Conservation (phyloP, 2,113 vertebrate genomes). For the Xenus cinereus region DNA sequence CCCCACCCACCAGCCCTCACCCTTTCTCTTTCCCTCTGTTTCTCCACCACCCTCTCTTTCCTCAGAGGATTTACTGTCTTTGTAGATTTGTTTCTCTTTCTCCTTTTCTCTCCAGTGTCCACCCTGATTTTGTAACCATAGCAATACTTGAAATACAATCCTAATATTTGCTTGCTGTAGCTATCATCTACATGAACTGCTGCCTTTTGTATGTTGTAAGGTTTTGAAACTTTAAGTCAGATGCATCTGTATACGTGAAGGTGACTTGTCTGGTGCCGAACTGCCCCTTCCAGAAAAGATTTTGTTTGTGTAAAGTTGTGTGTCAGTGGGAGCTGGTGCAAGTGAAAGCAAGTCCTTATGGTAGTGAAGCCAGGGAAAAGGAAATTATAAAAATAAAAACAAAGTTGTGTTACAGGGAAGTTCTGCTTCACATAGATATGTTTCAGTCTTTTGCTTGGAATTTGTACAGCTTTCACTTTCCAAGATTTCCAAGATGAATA, state of each 20-base stretch:
- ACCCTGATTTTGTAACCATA: constrained; percentile 74
- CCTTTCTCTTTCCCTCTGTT: not conserved
- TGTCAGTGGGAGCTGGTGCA: not conserved
- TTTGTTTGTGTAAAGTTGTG: not conserved
- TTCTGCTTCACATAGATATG: constrained; percentile 38
- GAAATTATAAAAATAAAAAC: constrained; percentile 26
- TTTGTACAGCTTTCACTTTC: constrained; percentile 52
- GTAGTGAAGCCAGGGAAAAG: not conserved
- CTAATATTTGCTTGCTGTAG: constrained; percentile 54
- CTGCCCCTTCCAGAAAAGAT: not conserved
- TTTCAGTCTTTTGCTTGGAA: constrained; percentile 58
- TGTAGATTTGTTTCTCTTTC: constrained; percentile 52
- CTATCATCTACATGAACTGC: constrained; percentile 41
- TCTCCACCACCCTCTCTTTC: constrained; percentile 29
- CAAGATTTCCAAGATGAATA: constrained; percentile 42
- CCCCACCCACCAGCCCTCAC: not conserved
- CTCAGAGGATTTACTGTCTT: constrained; percentile 50
- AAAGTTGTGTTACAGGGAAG: constrained; percentile 15
- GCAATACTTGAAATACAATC: constrained; percentile 68
- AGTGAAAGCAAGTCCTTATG: constrained; percentile 17
- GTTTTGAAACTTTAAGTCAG: constrained; percentile 29
- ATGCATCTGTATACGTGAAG: not conserved
- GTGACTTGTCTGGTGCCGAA: not conserved
- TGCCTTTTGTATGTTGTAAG: constrained; percentile 47
- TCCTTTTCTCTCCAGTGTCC: constrained; percentile 57